Evolutionary conservation across 2,797 vertebrate species (phyloP).

Genomic region (Amniataba percoides): DNA sequence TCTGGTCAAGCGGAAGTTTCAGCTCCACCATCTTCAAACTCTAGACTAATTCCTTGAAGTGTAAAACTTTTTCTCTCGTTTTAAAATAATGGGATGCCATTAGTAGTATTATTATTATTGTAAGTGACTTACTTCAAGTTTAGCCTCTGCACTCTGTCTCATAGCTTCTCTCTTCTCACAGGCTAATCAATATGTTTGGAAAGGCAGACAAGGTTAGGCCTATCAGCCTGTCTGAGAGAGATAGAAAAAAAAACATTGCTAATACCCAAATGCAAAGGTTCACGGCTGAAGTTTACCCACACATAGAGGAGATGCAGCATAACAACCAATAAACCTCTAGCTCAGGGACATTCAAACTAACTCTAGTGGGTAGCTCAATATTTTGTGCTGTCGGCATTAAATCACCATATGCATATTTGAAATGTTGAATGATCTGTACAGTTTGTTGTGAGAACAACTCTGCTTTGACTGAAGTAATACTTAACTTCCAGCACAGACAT

Average conservation of each 20-base stretch:
- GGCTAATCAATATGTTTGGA: slow-evolving; percentile 81
- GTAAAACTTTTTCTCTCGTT: slow-evolving; percentile 30
- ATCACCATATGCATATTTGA: slow-evolving; percentile 69
- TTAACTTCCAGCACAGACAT: slow-evolving; percentile 26
- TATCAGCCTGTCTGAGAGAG: slow-evolving; percentile 64
- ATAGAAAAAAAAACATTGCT: slow-evolving; percentile 52
- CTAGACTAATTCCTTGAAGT: not conserved
- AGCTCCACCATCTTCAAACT: not conserved
- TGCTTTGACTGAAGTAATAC: slow-evolving; percentile 16
- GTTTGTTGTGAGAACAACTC: slow-evolving; percentile 53
- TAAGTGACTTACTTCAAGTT: slow-evolving; percentile 64
- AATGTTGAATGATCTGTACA: slow-evolving; percentile 56
- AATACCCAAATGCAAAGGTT: slow-evolving; percentile 71
- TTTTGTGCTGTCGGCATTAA: slow-evolving; percentile 67
- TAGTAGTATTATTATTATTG: slow-evolving; percentile 19
- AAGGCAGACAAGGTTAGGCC: slow-evolving; percentile 76
- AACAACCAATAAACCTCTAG: slow-evolving; percentile 74
- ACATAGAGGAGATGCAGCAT: slow-evolving; percentile 49
- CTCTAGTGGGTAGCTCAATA: slow-evolving; percentile 70
- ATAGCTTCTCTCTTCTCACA: slow-evolving; percentile 68
- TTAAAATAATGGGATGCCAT: slow-evolving; percentile 55
- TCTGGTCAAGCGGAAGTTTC: not conserved
- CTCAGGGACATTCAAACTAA: slow-evolving; percentile 69
- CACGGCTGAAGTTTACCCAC: slow-evolving; percentile 73
- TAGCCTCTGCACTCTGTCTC: slow-evolving; percentile 64